Evolutionary conservation across 2,113 vertebrate species (phyloP).

Genomic region (Coturnix japonica): DNA sequence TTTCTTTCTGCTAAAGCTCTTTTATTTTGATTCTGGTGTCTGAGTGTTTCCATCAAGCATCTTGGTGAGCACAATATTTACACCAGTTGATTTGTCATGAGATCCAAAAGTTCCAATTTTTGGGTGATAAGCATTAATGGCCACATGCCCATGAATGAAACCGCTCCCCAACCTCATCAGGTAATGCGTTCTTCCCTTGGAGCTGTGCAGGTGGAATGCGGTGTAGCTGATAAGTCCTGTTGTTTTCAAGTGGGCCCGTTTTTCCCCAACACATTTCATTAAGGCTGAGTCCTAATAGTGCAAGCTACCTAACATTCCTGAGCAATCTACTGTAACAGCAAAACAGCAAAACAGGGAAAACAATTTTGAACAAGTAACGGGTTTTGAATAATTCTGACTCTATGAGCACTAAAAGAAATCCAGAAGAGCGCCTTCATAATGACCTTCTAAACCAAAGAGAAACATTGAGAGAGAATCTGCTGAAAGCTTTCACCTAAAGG

Average conservation of each 20-base stretch:
- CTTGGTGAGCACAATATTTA: background rate
- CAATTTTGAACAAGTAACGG: background rate
- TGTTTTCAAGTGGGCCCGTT: slow-evolving; percentile 27
- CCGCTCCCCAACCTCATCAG: background rate
- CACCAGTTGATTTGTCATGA: background rate
- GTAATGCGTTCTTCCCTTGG: background rate
- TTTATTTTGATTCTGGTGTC: background rate
- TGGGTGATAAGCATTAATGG: accelerated
- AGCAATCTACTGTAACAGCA: slow-evolving; percentile 35
- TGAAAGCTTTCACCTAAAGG: background rate
- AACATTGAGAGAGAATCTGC: background rate
- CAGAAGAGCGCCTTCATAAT: background rate
- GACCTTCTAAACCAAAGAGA: background rate
- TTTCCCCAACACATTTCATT: slow-evolving; percentile 38
- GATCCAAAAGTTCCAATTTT: background rate
- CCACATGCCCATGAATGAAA: accelerated
- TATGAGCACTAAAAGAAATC: background rate
- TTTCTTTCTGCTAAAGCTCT: slow-evolving; percentile 9
- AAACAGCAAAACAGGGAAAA: background rate
- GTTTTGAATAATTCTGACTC: background rate
- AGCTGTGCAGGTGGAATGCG: background rate
- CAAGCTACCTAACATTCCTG: slow-evolving; percentile 39
- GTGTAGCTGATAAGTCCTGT: background rate
- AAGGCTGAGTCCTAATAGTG: slow-evolving; percentile 66
- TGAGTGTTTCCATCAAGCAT: background rate